A percentile compares a stretch with the other conserved stretches of the same genome.
phyloP scores from a whole-genome alignment of 2,113 vertebrate genomes.

The Elephas maximus region DNA sequence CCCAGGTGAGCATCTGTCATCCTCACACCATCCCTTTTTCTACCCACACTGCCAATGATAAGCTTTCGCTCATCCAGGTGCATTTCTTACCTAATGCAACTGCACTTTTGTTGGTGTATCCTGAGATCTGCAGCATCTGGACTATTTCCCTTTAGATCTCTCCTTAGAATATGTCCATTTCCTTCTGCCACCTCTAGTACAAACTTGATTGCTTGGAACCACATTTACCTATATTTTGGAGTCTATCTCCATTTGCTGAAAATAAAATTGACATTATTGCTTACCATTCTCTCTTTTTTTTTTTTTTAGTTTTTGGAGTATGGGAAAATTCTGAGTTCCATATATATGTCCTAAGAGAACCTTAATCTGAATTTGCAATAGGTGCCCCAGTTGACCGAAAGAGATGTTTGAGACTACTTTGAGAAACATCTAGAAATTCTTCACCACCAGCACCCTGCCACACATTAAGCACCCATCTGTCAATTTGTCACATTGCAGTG shows the following conservation, averaged over 20 bases:
- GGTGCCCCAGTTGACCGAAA: background rate
- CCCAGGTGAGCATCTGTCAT: background rate
- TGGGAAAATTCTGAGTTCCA: background rate
- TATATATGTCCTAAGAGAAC: background rate
- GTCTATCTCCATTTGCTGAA: background rate
- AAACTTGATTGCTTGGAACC: background rate
- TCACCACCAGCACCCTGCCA: too few species aligned
- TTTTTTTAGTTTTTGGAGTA: background rate
- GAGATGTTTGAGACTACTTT: background rate
- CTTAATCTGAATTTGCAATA: background rate
- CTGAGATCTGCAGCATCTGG: background rate
- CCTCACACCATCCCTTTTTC: background rate
- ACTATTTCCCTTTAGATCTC: too few species aligned
- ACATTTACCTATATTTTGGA: too few species aligned
- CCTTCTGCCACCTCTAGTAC: background rate
- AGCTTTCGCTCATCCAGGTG: background rate
- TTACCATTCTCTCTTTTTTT: background rate
- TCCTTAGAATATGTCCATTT: background rate
- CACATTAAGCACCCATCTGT: too few species aligned
- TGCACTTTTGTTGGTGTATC: background rate
- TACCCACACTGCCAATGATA: fast-evolving
- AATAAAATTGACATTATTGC: background rate
- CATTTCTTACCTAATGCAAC: background rate
- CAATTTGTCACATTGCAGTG: too few species aligned
- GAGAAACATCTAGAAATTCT: background rate